Percentiles rank a stretch among this genome's conserved stretches.
Conservation (phyloP, 2,113 vertebrate species). For the Marmota flaviventris region DNA sequence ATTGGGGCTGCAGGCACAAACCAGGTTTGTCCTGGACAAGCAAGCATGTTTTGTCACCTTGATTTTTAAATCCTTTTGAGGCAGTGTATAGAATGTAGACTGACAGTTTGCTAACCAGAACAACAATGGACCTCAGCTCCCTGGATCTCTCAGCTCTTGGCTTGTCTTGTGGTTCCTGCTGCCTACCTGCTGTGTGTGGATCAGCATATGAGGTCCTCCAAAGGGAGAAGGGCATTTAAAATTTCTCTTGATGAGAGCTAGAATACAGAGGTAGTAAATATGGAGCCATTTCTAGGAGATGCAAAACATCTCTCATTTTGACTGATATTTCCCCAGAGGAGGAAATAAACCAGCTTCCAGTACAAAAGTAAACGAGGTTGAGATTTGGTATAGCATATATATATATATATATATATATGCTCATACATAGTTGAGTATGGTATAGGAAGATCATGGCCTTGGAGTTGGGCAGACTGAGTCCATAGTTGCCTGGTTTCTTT, state of each 20-base stretch:
- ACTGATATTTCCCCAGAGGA: background rate
- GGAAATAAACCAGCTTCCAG: slow-evolving; percentile 33
- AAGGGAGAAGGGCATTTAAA: background rate
- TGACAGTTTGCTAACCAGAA: rapidly evolving
- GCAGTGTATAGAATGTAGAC: rapidly evolving
- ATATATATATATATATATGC: too few species aligned
- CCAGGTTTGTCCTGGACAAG: background rate
- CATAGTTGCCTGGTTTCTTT: background rate
- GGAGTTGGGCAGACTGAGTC: background rate
- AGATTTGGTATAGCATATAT: background rate
- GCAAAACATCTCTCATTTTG: background rate
- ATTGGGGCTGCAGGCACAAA: background rate
- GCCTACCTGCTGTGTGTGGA: background rate
- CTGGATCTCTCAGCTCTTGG: background rate
- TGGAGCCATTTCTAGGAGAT: background rate
- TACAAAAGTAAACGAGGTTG: background rate
- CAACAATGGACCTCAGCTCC: background rate
- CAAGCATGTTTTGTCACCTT: background rate
- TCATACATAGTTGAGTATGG: too few species aligned
- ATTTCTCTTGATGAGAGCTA: background rate
- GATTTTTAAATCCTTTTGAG: background rate
- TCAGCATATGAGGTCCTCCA: background rate
- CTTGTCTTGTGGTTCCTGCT: background rate
- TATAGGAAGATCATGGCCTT: background rate
- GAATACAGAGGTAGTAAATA: background rate